Evolutionary conservation across 2,797 vertebrate species (phyloP).

Genomic region (Tokudaia muenninki): DNA sequence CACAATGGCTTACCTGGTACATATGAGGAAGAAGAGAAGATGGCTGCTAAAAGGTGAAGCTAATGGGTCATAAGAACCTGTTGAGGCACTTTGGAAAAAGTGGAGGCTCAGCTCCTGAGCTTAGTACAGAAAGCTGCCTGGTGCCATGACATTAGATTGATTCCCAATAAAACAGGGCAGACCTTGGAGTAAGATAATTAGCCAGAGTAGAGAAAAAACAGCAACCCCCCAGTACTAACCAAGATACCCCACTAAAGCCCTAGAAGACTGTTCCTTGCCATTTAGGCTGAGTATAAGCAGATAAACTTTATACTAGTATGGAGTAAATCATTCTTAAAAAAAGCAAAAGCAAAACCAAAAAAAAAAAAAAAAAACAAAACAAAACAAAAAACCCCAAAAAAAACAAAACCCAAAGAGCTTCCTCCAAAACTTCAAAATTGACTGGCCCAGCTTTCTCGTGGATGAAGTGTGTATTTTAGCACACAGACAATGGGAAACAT

Average conservation of each 20-base stretch:
- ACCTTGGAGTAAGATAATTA: constrained; percentile 1
- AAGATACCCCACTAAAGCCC: neutral
- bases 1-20: neutral
- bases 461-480: neutral
- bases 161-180: neutral
- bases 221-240: neutral
- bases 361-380: neutral
- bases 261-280: neutral
- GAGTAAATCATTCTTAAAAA: neutral
- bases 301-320: neutral
- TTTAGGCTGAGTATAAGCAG: neutral
- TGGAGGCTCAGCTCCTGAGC: neutral
- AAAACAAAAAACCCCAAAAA: neutral
- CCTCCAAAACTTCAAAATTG: neutral
- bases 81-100: neutral
- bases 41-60: neutral
- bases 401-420: neutral
- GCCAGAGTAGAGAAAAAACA: neutral
- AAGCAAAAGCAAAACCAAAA: neutral
- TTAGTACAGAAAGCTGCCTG: neutral
- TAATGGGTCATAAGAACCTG: neutral
- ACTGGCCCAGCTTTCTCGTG: neutral
- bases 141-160: neutral
- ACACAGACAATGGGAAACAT: neutral
- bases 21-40: neutral